These are phyloP conservation scores for Lycaena phlaeas DNA, from an alignment of 2,888 invertebrate genomes.

Conservation along the genomic window DNA sequence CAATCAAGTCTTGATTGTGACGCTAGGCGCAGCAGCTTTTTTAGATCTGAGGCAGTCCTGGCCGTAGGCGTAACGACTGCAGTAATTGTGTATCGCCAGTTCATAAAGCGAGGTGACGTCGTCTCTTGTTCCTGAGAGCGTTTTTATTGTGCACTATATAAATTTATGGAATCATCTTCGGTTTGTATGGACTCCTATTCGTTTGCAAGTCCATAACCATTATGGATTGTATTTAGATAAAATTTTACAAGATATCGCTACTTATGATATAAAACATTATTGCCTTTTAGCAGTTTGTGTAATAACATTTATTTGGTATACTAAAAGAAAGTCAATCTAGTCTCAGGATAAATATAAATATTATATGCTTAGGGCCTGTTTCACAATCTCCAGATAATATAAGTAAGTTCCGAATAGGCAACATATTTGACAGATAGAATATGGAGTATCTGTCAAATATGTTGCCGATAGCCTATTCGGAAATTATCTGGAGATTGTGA, in stretches of 20 bases:
- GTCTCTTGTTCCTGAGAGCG: conserved; percentile 54
- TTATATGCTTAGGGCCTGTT: too few relatives aligned
- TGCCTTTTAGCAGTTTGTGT: conserved; percentile 2
- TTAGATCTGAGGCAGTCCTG: too few relatives aligned
- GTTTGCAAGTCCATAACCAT: conserved; percentile 62
- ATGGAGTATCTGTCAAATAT: too few relatives aligned
- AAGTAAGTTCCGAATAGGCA: too few relatives aligned
- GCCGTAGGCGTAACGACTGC: background rate
- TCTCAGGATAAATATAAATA: too few relatives aligned
- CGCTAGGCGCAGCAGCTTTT: too few relatives aligned
- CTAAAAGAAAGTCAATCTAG: background rate
- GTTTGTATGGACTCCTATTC: conserved; percentile 64
- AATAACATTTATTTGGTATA: conserved; percentile 1
- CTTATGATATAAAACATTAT: conserved; percentile 4
- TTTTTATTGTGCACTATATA: conserved; percentile 70
- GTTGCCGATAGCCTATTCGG: too few relatives aligned
- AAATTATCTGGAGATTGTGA: too few relatives aligned
- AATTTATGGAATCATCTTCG: conserved; percentile 71
- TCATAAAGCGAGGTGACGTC: conserved; percentile 61
- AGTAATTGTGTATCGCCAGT: conserved; percentile 28
- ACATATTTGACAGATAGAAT: too few relatives aligned
- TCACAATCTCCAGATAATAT: too few relatives aligned
- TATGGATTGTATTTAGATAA: conserved; percentile 61
- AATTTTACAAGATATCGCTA: conserved; percentile 51
- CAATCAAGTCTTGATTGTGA: conserved; percentile 33